A percentile compares a stretch with the other conserved stretches of the same genome.
phyloP scores from a whole-genome alignment of 1,140 invertebrate species.

The Bombus affinis region DNA sequence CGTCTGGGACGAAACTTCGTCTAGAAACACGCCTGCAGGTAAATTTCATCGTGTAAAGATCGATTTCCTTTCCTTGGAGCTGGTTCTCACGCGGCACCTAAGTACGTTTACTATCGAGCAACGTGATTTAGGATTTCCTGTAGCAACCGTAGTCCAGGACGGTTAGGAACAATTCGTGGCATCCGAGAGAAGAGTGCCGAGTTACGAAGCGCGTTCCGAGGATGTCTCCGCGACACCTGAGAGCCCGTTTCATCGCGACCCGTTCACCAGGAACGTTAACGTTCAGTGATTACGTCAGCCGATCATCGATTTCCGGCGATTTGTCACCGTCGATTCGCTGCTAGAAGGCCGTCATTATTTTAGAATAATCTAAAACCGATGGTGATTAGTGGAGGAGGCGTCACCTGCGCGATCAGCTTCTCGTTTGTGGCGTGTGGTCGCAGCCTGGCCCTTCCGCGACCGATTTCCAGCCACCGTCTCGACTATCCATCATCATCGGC shows the following conservation, averaged over 20 bases:
- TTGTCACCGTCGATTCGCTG: constrained; percentile 70
- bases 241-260: constrained; percentile 37
- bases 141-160: neutral
- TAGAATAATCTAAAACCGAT: constrained; percentile 83
- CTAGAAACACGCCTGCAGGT: neutral
- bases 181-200: constrained; percentile 33
- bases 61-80: neutral
- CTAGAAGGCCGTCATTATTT: constrained; percentile 81
- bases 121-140: constrained; percentile 49
- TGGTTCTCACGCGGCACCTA: constrained; percentile 37
- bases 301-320: constrained; percentile 50
- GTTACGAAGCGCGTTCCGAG: constrained; percentile 66
- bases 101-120: constrained; percentile 31
- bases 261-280: constrained; percentile 34
- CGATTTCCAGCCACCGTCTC: constrained; percentile 62
- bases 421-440: constrained; percentile 68
- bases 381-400: constrained; percentile 82
- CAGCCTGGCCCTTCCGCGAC: constrained; percentile 46
- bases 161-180: constrained; percentile 38
- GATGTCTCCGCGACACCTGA: constrained; percentile 74
- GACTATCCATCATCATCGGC: constrained; percentile 76
- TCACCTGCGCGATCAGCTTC: constrained; percentile 77
- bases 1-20: neutral
- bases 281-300: constrained; percentile 64
- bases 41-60: neutral